Percentiles rank a stretch among this genome's conserved stretches.
These are phyloP conservation scores for Sialia sialis DNA, from an alignment of 2,113 vertebrate species.

Conservation along the genomic window DNA sequence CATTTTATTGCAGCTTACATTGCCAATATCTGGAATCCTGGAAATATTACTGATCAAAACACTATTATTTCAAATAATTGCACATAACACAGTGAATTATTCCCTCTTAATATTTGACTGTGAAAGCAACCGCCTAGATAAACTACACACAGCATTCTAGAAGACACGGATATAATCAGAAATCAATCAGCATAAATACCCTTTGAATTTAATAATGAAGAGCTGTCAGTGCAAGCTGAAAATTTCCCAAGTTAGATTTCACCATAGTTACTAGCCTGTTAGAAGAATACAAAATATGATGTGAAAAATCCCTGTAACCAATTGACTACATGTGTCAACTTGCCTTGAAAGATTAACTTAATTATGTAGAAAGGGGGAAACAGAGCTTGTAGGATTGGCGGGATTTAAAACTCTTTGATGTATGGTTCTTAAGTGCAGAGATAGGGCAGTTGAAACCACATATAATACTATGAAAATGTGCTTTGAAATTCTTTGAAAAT, in stretches of 20 bases:
- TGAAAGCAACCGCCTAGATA: slow-evolving; percentile 11
- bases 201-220: slow-evolving; percentile 33
- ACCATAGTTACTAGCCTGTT: not conserved
- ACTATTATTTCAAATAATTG: slow-evolving; percentile 8
- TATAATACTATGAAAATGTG: slow-evolving; percentile 1
- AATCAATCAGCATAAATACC: not conserved
- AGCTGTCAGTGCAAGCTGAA: not conserved
- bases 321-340: slow-evolving; percentile 44
- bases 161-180: slow-evolving; percentile 10
- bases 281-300: not conserved
- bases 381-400: not conserved
- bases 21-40: not conserved
- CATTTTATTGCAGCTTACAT: not conserved
- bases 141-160: not conserved
- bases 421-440: slow-evolving; percentile 24
- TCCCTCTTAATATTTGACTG: not conserved
- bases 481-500: not conserved
- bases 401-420: slow-evolving; percentile 56
- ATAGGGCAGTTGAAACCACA: not conserved
- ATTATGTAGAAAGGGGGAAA: slow-evolving; percentile 24
- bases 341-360: slow-evolving; percentile 57
- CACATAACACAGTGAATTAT: not conserved
- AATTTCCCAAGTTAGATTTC: not conserved
- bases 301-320: slow-evolving; percentile 33
- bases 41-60: not conserved